Evolutionary conservation across 2,888 invertebrate species (phyloP).

Genomic region (Erynnis tages): DNA sequence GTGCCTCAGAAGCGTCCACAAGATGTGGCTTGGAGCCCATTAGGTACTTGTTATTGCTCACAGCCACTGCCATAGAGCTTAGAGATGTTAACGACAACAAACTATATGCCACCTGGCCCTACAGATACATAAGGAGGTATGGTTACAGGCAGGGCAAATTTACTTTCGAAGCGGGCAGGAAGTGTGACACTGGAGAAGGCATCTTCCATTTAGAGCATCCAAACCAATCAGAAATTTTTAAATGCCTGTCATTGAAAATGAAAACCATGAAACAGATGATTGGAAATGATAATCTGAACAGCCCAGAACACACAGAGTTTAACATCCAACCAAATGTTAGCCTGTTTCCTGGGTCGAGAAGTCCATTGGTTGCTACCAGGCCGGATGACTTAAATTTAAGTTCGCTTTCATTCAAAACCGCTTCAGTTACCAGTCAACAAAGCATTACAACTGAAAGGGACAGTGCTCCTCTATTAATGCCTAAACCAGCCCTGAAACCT

Average conservation of each 20-base stretch:
- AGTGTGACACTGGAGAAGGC: slow-evolving; percentile 93
- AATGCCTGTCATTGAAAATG: slow-evolving; percentile 91
- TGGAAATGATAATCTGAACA: slow-evolving; percentile 84
- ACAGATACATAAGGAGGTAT: slow-evolving; percentile 90
- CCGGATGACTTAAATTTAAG: slow-evolving; percentile 74
- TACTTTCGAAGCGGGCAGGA: slow-evolving; percentile 93
- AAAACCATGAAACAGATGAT: slow-evolving; percentile 92
- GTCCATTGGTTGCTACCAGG: slow-evolving; percentile 86
- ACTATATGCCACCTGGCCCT: slow-evolving; percentile 90
- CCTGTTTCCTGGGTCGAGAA: slow-evolving; percentile 91
- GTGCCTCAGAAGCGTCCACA: slow-evolving; percentile 89
- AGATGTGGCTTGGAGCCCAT: slow-evolving; percentile 88
- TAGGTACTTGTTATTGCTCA: slow-evolving; percentile 87
- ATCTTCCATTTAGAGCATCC: slow-evolving; percentile 90
- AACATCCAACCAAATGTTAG: slow-evolving; percentile 88
- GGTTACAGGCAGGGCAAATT: slow-evolving; percentile 93
- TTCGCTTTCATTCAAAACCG: slow-evolving; percentile 70
- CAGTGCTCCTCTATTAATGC: slow-evolving; percentile 69
- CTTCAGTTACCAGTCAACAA: slow-evolving; percentile 67
- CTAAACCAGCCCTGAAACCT: slow-evolving; percentile 82
- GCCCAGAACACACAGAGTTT: slow-evolving; percentile 86
- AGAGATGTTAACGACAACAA: slow-evolving; percentile 84
- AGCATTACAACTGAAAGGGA: slow-evolving; percentile 64
- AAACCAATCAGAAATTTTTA: slow-evolving; percentile 91
- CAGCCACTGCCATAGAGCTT: slow-evolving; percentile 88